Evolutionary conservation across 2,888 invertebrate genomes (phyloP).

Genomic region (Sarcophaga carnaria): DNA sequence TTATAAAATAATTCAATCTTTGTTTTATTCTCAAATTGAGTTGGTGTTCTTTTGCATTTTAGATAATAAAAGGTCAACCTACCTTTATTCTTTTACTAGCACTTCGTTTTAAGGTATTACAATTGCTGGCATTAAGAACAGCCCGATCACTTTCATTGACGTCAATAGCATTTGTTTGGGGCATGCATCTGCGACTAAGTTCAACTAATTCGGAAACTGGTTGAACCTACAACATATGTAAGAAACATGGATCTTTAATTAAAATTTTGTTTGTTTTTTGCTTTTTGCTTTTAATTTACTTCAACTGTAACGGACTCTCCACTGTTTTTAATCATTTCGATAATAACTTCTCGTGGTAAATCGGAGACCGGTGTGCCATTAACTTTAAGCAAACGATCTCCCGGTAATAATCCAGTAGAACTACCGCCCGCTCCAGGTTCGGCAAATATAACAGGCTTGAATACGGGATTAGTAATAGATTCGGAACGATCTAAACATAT

Average conservation of each 20-base stretch:
- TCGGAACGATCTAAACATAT: conserved; percentile 88
- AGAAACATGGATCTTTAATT: not conserved
- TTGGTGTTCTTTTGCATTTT: not conserved
- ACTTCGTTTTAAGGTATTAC: conserved; percentile 92
- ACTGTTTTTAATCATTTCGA: conserved; percentile 94
- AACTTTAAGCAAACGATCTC: conserved; percentile 95
- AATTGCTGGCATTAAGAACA: conserved; percentile 78
- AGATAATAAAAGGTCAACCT: conserved; percentile 52
- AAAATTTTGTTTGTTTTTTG: not conserved
- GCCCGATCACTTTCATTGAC: conserved; percentile 78
- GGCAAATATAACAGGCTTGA: conserved; percentile 90
- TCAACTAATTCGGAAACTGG: conserved; percentile 96
- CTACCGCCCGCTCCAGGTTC: conserved; percentile 91
- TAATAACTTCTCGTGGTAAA: conserved; percentile 93
- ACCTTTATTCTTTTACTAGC: conserved; percentile 90
- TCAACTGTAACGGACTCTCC: conserved; percentile 91
- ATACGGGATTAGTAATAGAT: conserved; percentile 79
- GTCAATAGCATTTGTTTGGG: conserved; percentile 68
- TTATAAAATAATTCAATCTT: no score
- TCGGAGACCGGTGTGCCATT: conserved; percentile 93
- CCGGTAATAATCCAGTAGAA: conserved; percentile 94
- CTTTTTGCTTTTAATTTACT: conserved; percentile 83
- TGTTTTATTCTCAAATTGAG: no score
- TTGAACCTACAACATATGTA: conserved; percentile 87
- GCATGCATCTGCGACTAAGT: conserved; percentile 88